These are phyloP conservation scores for Synanthedon myopaeformis DNA, from an alignment of 2,888 invertebrate genomes.

Conservation along the genomic window DNA sequence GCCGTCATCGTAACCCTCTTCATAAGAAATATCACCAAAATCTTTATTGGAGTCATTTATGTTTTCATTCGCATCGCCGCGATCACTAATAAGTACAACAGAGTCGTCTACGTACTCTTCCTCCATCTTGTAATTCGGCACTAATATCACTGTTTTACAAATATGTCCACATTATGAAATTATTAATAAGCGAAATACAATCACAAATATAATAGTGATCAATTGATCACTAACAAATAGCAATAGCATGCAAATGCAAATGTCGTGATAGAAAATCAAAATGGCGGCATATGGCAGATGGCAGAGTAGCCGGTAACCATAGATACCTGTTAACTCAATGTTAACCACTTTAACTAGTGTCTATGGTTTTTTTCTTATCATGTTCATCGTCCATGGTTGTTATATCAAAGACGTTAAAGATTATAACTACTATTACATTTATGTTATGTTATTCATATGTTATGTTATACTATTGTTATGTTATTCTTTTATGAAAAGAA, in stretches of 20 bases:
- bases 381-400: too few species aligned
- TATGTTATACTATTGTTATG: too few species aligned
- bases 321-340: too few species aligned
- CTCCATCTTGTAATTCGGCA: constrained; percentile 35
- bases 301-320: constrained; percentile 3
- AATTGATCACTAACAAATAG: not conserved
- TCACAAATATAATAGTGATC: too few species aligned
- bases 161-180: not conserved
- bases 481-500: too few species aligned
- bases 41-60: constrained; percentile 34
- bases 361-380: too few species aligned
- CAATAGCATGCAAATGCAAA: not conserved
- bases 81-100: constrained; percentile 22
- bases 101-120: constrained; percentile 57
- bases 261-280: constrained; percentile 14
- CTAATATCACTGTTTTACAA: too few species aligned
- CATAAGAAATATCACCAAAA: constrained; percentile 41
- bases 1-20: constrained; percentile 46
- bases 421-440: too few species aligned
- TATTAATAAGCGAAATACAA: not conserved
- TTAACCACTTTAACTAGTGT: too few species aligned
- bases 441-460: too few species aligned
- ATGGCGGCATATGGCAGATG: constrained; percentile 34
- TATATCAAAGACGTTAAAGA: too few species aligned
- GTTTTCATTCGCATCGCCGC: constrained; percentile 18